Percentiles rank a stretch among this genome's conserved stretches.
Conservation (phyloP, 1,140 invertebrate species). For the Sweltsa coloradensis region DNA sequence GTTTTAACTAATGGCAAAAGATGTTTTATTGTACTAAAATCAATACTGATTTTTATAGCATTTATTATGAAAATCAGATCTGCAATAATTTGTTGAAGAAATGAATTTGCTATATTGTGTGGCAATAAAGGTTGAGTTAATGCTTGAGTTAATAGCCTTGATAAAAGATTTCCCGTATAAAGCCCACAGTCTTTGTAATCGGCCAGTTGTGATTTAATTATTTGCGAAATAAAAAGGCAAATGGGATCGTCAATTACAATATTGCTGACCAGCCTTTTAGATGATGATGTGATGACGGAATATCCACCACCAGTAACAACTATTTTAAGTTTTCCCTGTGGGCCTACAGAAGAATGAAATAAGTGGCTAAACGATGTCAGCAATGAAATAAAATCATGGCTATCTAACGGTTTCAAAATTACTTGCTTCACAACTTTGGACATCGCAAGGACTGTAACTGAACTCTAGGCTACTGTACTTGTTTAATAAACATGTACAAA, state of each 20-base stretch:
- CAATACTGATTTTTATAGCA: slow-evolving; percentile 1
- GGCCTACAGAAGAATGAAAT: slow-evolving; percentile 4
- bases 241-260: not conserved
- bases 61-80: slow-evolving; percentile 1
- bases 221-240: slow-evolving; percentile 3
- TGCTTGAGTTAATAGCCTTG: not conserved
- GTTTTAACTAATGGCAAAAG: slow-evolving; percentile 2
- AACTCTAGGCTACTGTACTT: no score
- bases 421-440: no score
- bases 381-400: not conserved
- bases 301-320: slow-evolving; percentile 1
- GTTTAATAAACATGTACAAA: no score
- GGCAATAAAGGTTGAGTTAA: not conserved
- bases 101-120: not conserved
- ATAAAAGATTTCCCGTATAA: slow-evolving; percentile 4
- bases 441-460: no score
- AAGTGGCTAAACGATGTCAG: not conserved
- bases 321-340: slow-evolving; percentile 4
- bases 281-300: slow-evolving; percentile 2
- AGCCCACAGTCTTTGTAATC: slow-evolving; percentile 1
- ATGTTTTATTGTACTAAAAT: slow-evolving; percentile 6
- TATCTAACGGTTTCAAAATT: slow-evolving; percentile 5
- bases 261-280: slow-evolving; percentile 5
- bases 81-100: not conserved
- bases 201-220: slow-evolving; percentile 5